These are phyloP conservation scores for Hoplostethus mediterraneus DNA, from an alignment of 2,797 vertebrate genomes.

Conservation along the genomic window DNA sequence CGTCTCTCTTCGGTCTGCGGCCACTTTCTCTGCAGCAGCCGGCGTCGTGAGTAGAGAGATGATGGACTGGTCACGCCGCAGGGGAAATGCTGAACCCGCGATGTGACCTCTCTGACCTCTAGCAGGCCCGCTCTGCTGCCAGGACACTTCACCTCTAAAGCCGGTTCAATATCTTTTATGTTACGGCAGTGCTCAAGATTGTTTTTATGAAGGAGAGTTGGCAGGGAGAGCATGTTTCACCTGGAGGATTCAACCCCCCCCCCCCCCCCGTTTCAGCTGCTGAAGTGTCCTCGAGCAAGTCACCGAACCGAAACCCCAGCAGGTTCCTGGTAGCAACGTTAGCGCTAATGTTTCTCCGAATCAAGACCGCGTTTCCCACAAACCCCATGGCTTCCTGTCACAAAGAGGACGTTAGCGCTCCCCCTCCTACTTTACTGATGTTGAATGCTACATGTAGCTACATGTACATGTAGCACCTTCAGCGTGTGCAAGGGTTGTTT, in stretches of 20 bases:
- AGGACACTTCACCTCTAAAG: conserved; percentile 15
- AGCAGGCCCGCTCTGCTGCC: background rate
- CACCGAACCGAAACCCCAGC: no score
- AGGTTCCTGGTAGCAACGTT: no score
- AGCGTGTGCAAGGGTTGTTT: no score
- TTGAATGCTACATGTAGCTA: no score
- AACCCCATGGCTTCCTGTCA: no score
- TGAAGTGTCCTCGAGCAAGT: no score
- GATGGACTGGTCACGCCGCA: no score
- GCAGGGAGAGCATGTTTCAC: background rate
- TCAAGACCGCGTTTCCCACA: no score
- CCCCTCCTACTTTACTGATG: no score
- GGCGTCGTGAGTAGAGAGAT: conserved; percentile 16
- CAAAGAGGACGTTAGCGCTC: no score
- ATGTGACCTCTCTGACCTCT: background rate
- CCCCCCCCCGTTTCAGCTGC: background rate
- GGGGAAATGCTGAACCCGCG: conserved; percentile 6
- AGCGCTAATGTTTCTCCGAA: no score
- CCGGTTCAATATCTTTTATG: background rate
- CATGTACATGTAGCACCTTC: no score
- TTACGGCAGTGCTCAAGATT: conserved; percentile 13
- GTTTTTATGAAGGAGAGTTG: conserved; percentile 1
- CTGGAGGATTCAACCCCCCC: conserved; percentile 16
- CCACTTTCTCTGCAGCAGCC: background rate
- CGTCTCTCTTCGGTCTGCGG: conserved; percentile 7